Percentiles rank a stretch among this genome's conserved stretches.
phyloP scores from a whole-genome alignment of 2,888 invertebrate genomes.

The Caenorhabditis doughertyi region DNA sequence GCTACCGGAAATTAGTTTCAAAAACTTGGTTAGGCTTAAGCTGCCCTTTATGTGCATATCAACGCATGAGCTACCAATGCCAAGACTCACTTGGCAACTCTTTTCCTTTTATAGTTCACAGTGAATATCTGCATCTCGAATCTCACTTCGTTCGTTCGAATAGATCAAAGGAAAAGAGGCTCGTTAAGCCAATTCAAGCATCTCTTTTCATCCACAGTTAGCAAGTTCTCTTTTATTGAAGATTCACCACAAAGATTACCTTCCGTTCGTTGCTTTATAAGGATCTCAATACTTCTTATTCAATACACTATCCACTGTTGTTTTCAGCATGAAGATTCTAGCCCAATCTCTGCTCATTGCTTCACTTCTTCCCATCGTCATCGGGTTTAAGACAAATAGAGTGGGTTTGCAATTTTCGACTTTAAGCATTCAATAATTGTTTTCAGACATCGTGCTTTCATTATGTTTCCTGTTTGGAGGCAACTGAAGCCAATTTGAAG shows the following conservation, averaged over 20 bases:
- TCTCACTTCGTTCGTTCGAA: constrained; percentile 21
- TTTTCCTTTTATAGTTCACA: background rate
- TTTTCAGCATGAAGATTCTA: constrained; percentile 46
- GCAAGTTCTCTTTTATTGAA: constrained; percentile 21
- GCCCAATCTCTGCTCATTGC: constrained; percentile 35
- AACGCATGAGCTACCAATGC: too few species aligned
- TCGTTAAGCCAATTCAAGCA: constrained; percentile 42
- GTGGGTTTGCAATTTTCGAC: constrained; percentile 8
- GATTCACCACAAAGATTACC: constrained; percentile 40
- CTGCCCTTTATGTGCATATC: too few species aligned
- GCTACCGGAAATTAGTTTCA: too few species aligned
- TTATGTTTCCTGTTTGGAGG: constrained; percentile 69
- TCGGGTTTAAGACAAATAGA: constrained; percentile 54
- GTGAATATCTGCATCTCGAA: constrained; percentile 23
- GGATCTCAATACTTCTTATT: background rate
- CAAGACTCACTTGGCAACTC: background rate
- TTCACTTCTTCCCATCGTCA: constrained; percentile 16
- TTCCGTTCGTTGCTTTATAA: constrained; percentile 26
- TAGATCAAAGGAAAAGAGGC: constrained; percentile 37
- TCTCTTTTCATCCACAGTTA: constrained; percentile 19
- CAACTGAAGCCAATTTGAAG: constrained; percentile 65
- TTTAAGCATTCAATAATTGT: background rate
- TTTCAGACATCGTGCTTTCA: constrained; percentile 71
- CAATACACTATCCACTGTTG: background rate
- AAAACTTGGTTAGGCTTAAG: too few species aligned